These are phyloP conservation scores for Pithys albifrons DNA, from an alignment of 2,113 vertebrate genomes.

Conservation along the genomic window DNA sequence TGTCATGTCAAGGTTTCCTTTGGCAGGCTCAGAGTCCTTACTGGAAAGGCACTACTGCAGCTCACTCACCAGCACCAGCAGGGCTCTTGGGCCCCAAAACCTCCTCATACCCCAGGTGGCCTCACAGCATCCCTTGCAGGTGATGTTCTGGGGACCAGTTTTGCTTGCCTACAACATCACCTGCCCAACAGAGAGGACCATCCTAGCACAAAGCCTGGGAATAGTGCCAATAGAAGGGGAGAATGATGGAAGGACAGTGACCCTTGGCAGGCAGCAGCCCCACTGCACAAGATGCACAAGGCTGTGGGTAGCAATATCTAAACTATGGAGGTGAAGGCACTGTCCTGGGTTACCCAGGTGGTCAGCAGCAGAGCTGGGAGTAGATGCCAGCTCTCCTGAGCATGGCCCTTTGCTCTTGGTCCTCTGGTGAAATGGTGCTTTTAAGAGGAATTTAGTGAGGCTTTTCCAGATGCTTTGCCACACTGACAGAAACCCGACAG, in stretches of 20 bases:
- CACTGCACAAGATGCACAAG: neutral
- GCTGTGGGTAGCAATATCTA: neutral
- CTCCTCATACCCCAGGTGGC: rapidly evolving
- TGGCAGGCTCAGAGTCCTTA: neutral
- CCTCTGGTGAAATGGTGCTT: neutral
- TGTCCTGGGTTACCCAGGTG: too few relatives aligned
- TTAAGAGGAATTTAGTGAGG: neutral
- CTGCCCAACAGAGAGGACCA: rapidly evolving
- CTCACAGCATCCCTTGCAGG: rapidly evolving
- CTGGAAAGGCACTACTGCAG: neutral
- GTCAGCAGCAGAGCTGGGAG: neutral
- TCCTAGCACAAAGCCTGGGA: neutral
- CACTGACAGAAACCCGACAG: neutral
- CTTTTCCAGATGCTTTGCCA: neutral
- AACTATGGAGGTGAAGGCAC: neutral
- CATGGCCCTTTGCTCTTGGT: rapidly evolving
- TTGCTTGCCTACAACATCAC: neutral
- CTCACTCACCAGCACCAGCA: rapidly evolving
- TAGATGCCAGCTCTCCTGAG: neutral
- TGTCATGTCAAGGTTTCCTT: conserved; percentile 43
- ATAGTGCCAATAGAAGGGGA: neutral
- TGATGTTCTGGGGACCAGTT: neutral
- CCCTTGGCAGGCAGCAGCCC: neutral
- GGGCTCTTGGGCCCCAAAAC: neutral
- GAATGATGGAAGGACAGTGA: neutral